Evolutionary conservation across 2,113 vertebrate species (phyloP).

Genomic region (Cariama cristata): DNA sequence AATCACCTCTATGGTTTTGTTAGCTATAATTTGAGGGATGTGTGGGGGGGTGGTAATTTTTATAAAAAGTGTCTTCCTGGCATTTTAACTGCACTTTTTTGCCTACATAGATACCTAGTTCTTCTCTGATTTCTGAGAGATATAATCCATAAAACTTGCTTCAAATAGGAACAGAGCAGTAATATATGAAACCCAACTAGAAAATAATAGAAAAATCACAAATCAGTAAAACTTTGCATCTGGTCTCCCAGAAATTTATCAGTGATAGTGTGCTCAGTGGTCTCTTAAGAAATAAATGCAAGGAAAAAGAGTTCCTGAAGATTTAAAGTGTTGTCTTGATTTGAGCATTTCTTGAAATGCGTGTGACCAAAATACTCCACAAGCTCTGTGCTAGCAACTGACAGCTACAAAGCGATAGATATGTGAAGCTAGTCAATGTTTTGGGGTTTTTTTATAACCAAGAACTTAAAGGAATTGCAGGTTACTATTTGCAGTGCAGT

Average conservation of each 20-base stretch:
- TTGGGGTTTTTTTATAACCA: not conserved
- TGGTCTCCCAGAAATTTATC: not conserved
- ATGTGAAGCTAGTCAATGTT: not conserved
- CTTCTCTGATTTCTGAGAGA: not conserved
- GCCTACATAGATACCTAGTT: not conserved
- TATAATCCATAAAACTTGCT: not conserved
- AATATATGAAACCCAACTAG: not conserved
- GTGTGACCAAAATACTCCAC: not conserved
- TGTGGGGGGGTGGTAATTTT: not conserved
- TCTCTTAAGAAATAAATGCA: not conserved
- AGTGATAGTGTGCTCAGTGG: not conserved
- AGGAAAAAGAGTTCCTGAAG: not conserved
- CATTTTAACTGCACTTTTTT: not conserved
- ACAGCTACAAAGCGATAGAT: not conserved
- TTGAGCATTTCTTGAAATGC: not conserved
- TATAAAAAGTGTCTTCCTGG: not conserved
- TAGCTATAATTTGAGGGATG: not conserved
- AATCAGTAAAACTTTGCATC: not conserved
- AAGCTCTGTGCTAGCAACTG: not conserved
- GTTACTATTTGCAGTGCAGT: not conserved
- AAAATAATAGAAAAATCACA: not conserved
- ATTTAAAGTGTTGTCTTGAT: not conserved
- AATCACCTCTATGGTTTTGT: not conserved
- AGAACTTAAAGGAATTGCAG: not conserved
- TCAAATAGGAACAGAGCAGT: not conserved